A percentile compares a stretch with the other conserved stretches of the same genome.
Conservation (phyloP, 2,113 vertebrate species). For the Syrrhaptes paradoxus region DNA sequence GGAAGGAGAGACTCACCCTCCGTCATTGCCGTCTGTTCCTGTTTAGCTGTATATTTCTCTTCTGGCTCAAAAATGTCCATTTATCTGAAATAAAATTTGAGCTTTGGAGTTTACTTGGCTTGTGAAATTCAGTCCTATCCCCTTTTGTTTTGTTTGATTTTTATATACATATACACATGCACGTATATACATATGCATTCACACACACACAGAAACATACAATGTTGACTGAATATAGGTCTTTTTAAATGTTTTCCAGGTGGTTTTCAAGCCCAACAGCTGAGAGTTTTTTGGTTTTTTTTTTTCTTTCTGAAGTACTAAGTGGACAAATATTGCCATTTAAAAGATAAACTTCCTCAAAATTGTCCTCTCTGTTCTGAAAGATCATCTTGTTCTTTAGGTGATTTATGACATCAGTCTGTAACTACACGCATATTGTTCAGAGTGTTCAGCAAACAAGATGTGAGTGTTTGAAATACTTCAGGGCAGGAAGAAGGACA, state of each 20-base stretch:
- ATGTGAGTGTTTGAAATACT: conserved; percentile 50
- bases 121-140: not conserved
- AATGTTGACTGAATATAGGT: not conserved
- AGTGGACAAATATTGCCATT: conserved; percentile 33
- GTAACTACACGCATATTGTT: conserved; percentile 19
- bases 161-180: not conserved
- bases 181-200: not conserved
- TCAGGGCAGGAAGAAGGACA: conserved; percentile 24
- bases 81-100: not conserved
- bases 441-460: conserved; percentile 70
- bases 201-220: not conserved
- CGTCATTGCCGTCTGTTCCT: not conserved
- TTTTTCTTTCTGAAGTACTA: not conserved
- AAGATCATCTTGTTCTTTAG: conserved; percentile 55
- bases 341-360: conserved; percentile 63
- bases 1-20: not conserved
- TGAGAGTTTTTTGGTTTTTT: not conserved
- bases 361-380: conserved; percentile 59
- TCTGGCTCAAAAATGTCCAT: not conserved
- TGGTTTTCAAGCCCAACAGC: not conserved
- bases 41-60: not conserved
- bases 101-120: not conserved
- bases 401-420: conserved; percentile 52
- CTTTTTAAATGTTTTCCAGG: not conserved
- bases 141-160: not conserved